A percentile compares a stretch with the other conserved stretches of the same genome.
Conservation (phyloP, 1,140 invertebrate genomes). For the Pseudomyrmex dendroicus region DNA sequence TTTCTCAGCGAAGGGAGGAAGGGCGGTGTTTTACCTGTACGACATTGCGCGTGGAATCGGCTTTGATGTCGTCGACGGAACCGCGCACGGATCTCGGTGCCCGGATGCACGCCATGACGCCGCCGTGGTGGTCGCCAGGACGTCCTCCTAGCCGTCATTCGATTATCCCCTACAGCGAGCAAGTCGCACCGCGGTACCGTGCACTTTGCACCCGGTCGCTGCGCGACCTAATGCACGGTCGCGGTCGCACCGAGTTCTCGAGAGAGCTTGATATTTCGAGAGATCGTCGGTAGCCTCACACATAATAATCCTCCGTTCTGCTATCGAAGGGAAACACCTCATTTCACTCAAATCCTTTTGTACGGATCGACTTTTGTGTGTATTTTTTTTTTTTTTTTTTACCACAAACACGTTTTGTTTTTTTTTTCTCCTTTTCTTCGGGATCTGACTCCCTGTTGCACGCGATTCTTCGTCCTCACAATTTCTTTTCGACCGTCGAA, state of each 20-base stretch:
- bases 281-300: too few species aligned
- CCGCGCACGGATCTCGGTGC: slow-evolving; percentile 82
- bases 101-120: slow-evolving; percentile 82
- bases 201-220: neutral
- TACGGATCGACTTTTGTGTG: too few species aligned
- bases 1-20: neutral
- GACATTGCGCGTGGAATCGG: slow-evolving; percentile 80
- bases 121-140: slow-evolving; percentile 43
- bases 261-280: too few species aligned
- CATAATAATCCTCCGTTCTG: neutral
- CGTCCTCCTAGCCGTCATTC: slow-evolving; percentile 60
- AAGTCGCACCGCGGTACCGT: too few species aligned
- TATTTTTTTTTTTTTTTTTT: too few species aligned
- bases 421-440: too few species aligned
- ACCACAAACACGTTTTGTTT: too few species aligned
- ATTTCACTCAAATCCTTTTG: too few species aligned
- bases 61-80: slow-evolving; percentile 81
- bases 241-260: neutral
- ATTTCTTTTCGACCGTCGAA: slow-evolving; percentile 26
- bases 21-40: slow-evolving; percentile 77
- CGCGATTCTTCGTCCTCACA: slow-evolving; percentile 29
- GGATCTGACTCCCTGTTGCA: too few species aligned
- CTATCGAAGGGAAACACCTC: too few species aligned
- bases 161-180: slow-evolving; percentile 18
- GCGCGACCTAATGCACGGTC: neutral